Base-by-base conservation (phyloP, 2,888 invertebrate species). In the Mythimna ferrago region DNA sequence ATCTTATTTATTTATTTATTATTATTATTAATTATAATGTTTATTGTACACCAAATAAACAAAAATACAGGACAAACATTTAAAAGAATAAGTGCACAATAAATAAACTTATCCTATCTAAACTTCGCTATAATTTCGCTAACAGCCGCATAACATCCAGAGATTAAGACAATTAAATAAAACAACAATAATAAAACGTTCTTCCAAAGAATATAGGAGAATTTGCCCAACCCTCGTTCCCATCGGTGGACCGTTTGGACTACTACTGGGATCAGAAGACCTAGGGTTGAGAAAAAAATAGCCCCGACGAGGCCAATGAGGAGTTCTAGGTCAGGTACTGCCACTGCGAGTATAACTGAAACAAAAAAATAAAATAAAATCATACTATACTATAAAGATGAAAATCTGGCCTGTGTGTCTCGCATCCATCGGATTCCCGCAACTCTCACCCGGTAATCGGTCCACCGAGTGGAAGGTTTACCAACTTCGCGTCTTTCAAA, bases 301-400 rank as follows among this genome's bases (percentile, higher is more conserved):
- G 99, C 98, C 2, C 99, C 99, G 0, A 99, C 98, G 57, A 99
- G 95, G 9, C 98, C 98, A 80, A 99, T 99, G 79, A 99, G 97
- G 0, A 98, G 97, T 73, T 98, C 98, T 72, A 99, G 93, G 85
- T 98, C 97, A 5, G 99, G 99, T 41, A 99, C 98, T 6, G 97
- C 97, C 4, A 97, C 97, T 0, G 98, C 98, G 65, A 99, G 90
- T 10, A 97, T 95, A 82, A 98, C 98, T 97, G 97, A 92, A 97
- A 76, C 11, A 81, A 53, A 65, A 32, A 35, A 6, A 44, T 0
- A 54, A 2, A 5, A n/a, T 32, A 35, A 32, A 26, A 14, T 5
- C 9, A 7, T 14, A 48, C 32, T 5, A 48, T 48, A 48, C 19
- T 51, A 51, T 51, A 51, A 19, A 51, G 9, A 19, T 6, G 6